These are phyloP conservation scores for Leptinotarsa texana DNA, from an alignment of 1,140 invertebrate genomes.

Conservation along the genomic window DNA sequence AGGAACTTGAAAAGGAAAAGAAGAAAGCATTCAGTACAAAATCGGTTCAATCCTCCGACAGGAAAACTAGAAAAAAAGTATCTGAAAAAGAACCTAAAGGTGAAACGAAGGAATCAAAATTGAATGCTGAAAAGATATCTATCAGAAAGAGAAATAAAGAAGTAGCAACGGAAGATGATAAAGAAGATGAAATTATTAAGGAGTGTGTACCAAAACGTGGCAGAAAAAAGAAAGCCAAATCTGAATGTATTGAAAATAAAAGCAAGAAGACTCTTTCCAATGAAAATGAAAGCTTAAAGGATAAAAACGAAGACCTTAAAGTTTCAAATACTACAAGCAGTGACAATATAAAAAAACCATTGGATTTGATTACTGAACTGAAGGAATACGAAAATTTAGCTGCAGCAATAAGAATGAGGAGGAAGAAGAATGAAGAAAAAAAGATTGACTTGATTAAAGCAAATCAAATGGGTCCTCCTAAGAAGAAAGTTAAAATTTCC, in stretches of 20 bases:
- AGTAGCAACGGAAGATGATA: constrained; percentile 28
- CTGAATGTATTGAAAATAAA: neutral
- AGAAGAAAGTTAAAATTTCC: constrained; percentile 25
- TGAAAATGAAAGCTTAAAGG: neutral
- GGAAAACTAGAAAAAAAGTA: constrained; percentile 12
- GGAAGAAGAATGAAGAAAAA: neutral
- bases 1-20: constrained; percentile 34
- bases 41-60: constrained; percentile 15
- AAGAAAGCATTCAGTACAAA: constrained; percentile 9
- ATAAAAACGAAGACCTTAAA: neutral
- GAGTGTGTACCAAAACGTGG: neutral
- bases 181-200: neutral
- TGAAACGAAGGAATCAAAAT: constrained; percentile 1
- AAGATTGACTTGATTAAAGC: constrained; percentile 24
- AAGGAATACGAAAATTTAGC: constrained; percentile 21
- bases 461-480: constrained; percentile 22
- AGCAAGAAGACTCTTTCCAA: neutral
- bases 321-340: constrained; percentile 15
- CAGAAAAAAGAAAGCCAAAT: constrained; percentile 2
- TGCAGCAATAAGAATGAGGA: constrained; percentile 18
- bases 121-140: constrained; percentile 30
- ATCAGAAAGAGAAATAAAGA: constrained; percentile 26
- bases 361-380: neutral
- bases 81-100: neutral
- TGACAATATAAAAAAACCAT: constrained; percentile 22